A percentile compares a stretch with the other conserved stretches of the same genome.
These are phyloP conservation scores for Siniperca obscura DNA, from an alignment of 2,797 vertebrate species.

Conservation along the genomic window DNA sequence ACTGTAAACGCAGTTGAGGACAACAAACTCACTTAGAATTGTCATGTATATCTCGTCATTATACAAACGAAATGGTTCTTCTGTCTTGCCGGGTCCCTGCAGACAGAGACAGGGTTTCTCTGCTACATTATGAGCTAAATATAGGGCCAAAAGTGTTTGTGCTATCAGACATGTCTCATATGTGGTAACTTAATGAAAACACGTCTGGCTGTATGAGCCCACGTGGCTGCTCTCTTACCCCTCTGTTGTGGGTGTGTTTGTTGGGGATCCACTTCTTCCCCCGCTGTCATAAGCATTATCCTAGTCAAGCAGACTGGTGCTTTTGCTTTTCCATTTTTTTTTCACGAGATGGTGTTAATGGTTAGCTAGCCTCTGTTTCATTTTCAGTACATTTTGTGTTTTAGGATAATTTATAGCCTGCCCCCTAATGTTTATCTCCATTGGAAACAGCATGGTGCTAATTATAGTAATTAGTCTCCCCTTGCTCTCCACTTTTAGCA, in stretches of 20 bases:
- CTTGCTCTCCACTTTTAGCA: constrained; percentile 51
- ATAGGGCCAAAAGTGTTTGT: constrained; percentile 37
- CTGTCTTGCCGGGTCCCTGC: constrained; percentile 15
- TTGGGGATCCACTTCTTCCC: constrained; percentile 5
- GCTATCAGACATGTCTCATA: constrained; percentile 33
- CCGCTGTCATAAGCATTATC: neutral
- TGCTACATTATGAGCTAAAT: constrained; percentile 10
- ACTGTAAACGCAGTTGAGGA: constrained; percentile 46
- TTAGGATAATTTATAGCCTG: constrained; percentile 45
- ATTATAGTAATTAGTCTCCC: constrained; percentile 73
- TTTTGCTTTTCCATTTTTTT: constrained; percentile 28
- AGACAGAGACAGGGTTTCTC: constrained; percentile 30
- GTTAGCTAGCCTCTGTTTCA: constrained; percentile 26
- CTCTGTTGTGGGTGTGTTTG: constrained; percentile 23
- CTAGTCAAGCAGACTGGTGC: neutral
- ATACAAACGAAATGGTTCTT: constrained; percentile 16
- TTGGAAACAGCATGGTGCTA: constrained; percentile 61
- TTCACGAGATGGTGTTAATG: constrained; percentile 24
- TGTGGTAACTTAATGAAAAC: constrained; percentile 55
- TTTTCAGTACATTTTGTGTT: constrained; percentile 47
- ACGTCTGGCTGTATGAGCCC: constrained; percentile 24
- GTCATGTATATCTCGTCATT: constrained; percentile 24
- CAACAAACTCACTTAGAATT: neutral
- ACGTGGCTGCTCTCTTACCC: constrained; percentile 4
- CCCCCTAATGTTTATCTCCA: constrained; percentile 50